Evolutionary conservation across 2,797 vertebrate species (phyloP), one percentile per base, ranked within the genome.

Genomic region (Moxostoma hubbsi): DNA sequence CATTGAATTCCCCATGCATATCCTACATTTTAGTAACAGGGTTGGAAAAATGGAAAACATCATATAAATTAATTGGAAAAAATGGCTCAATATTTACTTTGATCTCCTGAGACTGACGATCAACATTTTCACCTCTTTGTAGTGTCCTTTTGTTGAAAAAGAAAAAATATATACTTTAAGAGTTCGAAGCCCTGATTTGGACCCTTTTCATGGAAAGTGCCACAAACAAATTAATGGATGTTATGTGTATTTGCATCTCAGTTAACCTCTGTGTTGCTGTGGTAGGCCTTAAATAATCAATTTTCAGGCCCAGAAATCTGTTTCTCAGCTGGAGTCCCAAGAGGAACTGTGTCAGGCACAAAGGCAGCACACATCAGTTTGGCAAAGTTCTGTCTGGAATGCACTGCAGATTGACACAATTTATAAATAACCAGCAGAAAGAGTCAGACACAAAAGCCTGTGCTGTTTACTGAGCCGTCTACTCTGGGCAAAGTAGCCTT

Each of bases 351-450:
- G 59, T 75, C 51, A 24, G 24, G 24, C 24, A 93, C 90, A 92
- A 93, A 92, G 88, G 85, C 82, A 86, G 90, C 90, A 87, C 86
- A 90, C 88, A 90, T 83, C 84, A 84, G 67, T 73, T 85, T 89
- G 84, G 85, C 87, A 88, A 87, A 84, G 85, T 73, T 81, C 84
- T 84, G 82, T 84, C 83, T 82, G 91, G 91, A 93, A 94, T 92
- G 91, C 75, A 81, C 85, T 24, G 24, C 24, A 24, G 86, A 84
- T 91, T 91, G 89, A 87, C 89, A 24, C 24, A 86, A 85, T 91
- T 90, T 92, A 91, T 90, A 93, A 92, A 93, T 93, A 92, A 92
- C 91, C 79, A 77, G 65, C 86, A 85, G 88, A 87, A 79, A 69
- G 78, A 84, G 51, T 16, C 86, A 92, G 88, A 93, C 88, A 93